Base-by-base conservation (phyloP, 2,113 vertebrate genomes). In the Amphiprion percula region DNA sequence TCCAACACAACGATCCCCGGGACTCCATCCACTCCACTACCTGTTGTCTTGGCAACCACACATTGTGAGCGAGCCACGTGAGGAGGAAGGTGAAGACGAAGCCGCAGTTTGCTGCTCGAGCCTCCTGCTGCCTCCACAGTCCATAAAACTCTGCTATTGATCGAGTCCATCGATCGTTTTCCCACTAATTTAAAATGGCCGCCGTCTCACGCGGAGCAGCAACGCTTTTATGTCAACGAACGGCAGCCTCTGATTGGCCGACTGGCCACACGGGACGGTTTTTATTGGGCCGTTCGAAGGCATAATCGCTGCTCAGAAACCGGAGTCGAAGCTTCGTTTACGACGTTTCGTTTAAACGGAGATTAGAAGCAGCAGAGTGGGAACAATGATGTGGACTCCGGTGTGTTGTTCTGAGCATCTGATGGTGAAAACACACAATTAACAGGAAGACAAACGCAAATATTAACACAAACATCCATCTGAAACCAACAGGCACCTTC, bases 31-130 rank as follows among this genome's bases (percentile, higher is more conserved):
- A 88, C 90, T 91, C 90, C 87, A 89, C 85, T 91, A 93, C 89
- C 89, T 90, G 91, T 93, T 92, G 92, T 93, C 92, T 86, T 82
- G 92, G 91, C 86, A 93, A 93, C 92, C 91, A 90, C 87, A 88
- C 90, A 89, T 80, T 84, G 82, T 86, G 88, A 79, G 87, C 80
- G 87, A 90, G 89, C 80, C 89, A 91, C 82, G 89, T 88, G 91
- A 92, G 58, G 84, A 89, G 79, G 86, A 91, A 87, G 87, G 91
- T 91, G 89, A 91, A 84, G 86, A 82, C 73, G 49, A 85, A 80
- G 33, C 33, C 7, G 33, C 33, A 75, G 86, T 84, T 74, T 4
- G 21, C 61, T 79, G 33, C 33, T 37, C 33, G 1, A 8, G 9
- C 33, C 33, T 37, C 80, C 84, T 88, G 89, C 81, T 41, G 82